Base-by-base conservation (phyloP, 2,888 invertebrate species). In the Cephalotes varians region DNA sequence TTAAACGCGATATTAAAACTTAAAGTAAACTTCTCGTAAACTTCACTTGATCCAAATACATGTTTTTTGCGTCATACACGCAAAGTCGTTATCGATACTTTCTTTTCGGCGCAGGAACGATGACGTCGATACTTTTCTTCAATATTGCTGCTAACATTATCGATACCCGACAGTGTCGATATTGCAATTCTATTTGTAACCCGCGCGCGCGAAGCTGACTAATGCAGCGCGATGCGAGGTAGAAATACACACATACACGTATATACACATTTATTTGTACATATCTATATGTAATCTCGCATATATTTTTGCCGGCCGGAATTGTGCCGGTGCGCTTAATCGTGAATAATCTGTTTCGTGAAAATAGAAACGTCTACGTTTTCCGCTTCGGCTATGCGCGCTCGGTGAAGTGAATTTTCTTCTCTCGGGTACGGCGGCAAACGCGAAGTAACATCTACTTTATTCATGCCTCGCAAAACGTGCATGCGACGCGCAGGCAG, bases 361-460 rank as follows among this genome's bases (percentile, higher is more conserved):
- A 69, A 77, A 77, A 77, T 77, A 77, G 69, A 56, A 77, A 77
- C 31, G 77, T 77, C 77, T 69, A 69, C 56, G 44, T 56, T 77
- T 44, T 37, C 69, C 15, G 28, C 51, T 28, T n/a, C 44, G 28
- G 54, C 12, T 67, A 25, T n/a, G 37, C 40, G 56, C 40, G 77
- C 77, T 31, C 67, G 44, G 77, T 31, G 56, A 34, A 77, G 77
- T 77, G 69, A 77, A 77, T 77, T 77, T 77, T 69, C 77, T 77
- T 77, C 67, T 21, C 77, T 34, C 34, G 34, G 31, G 18, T 56
- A 15, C 4, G 44, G 67, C 51, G 31, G 40, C 62, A n/a, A 64
- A 51, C 18, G 69, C 77, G 69, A 21, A 31, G 44, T 47, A 77
- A 69, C 44, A 18, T 58, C 69, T 69, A 69, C 69, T 56, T 69